Percentiles rank a stretch among this genome's conserved stretches.
Evolutionary conservation across 2,888 invertebrate species (phyloP).

Genomic region (Agrochola circellaris): DNA sequence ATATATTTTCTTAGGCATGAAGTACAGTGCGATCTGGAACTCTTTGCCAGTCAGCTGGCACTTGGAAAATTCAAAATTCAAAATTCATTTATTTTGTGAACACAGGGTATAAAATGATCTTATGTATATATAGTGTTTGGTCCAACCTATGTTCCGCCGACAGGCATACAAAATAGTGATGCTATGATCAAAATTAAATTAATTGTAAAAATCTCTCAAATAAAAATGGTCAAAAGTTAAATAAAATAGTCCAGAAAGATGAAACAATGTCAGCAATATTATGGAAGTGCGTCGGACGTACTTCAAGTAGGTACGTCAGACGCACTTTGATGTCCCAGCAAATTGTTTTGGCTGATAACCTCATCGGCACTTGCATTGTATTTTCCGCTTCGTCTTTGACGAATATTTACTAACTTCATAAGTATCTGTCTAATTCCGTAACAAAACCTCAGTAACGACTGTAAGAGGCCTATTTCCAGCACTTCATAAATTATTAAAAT

Average conservation of each 20-base stretch:
- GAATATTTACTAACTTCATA: too few species aligned
- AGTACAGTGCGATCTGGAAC: not conserved
- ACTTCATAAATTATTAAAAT: slow-evolving; percentile 3
- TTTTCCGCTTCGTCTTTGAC: not conserved
- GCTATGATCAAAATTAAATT: too few species aligned
- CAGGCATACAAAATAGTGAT: too few species aligned
- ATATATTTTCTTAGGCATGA: not conserved
- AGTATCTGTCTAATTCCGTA: not conserved
- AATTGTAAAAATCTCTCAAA: too few species aligned
- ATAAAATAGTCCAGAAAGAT: too few species aligned
- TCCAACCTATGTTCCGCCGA: too few species aligned
- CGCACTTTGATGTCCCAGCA: not conserved
- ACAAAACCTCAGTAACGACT: not conserved
- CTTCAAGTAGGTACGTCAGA: not conserved
- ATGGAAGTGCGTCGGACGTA: not conserved
- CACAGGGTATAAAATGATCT: too few species aligned
- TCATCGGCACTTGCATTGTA: not conserved
- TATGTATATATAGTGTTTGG: too few species aligned
- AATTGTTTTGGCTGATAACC: not conserved
- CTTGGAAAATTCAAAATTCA: too few species aligned
- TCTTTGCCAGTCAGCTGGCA: not conserved
- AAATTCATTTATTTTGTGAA: too few species aligned
- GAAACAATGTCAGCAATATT: too few species aligned
- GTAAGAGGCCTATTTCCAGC: not conserved
- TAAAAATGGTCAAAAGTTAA: too few species aligned